These are phyloP conservation scores for Hippocampus guttulatus DNA, from an alignment of 2,113 vertebrate genomes.

Conservation along the genomic window DNA sequence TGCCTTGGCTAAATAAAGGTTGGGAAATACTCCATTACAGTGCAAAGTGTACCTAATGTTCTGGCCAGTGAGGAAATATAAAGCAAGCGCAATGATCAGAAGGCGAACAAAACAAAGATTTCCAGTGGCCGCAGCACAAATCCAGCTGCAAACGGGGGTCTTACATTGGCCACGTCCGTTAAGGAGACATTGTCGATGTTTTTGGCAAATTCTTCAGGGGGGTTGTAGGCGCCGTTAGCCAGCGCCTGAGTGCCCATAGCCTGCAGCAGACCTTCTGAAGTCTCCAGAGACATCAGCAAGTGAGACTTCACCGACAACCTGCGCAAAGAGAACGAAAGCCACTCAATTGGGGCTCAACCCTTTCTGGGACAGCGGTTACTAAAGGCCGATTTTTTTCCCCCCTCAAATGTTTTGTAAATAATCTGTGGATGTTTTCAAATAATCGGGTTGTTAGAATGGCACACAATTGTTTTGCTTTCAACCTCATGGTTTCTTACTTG, in stretches of 20 bases:
- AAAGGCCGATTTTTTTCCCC: background rate
- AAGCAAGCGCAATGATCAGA: background rate
- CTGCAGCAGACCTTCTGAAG: constrained; percentile 78
- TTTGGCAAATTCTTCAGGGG: constrained; percentile 73
- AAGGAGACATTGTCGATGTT: constrained; percentile 82
- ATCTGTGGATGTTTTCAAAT: background rate
- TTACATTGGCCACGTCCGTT: constrained; percentile 84
- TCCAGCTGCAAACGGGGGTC: constrained; percentile 28
- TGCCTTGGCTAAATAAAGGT: no score
- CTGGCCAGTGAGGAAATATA: no score
- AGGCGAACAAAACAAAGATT: background rate
- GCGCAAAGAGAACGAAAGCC: constrained; percentile 1
- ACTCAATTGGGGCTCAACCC: no score
- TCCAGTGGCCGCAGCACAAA: background rate
- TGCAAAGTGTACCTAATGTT: no score
- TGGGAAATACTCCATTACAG: no score
- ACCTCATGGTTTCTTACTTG: constrained; percentile 77
- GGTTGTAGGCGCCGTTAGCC: constrained; percentile 71
- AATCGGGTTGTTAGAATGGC: background rate
- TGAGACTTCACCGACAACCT: constrained; percentile 85
- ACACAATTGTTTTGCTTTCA: background rate
- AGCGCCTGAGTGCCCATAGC: constrained; percentile 83
- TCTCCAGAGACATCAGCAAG: constrained; percentile 86
- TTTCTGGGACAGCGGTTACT: background rate
- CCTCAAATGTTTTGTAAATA: background rate